Evolutionary conservation across 2,113 vertebrate species (phyloP).

Genomic region (Speoplatyrhinus poulsoni): DNA sequence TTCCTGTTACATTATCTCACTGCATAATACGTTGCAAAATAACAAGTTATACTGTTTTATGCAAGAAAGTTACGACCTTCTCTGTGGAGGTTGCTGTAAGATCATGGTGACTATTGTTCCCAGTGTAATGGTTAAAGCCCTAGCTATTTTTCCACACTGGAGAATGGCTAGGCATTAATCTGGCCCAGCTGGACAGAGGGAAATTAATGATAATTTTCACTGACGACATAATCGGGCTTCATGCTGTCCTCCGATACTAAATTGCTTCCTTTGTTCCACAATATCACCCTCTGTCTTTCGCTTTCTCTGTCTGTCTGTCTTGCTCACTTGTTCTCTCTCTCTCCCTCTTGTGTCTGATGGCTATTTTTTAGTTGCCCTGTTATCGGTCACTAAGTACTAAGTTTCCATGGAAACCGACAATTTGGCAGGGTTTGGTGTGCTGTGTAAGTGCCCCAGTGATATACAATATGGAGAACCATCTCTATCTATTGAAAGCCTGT

Average conservation of each 20-base stretch:
- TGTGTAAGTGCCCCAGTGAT: conserved; percentile 59
- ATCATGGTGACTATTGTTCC: conserved; percentile 19
- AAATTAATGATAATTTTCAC: conserved; percentile 81
- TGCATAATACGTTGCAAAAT: not conserved
- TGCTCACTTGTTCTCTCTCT: conserved; percentile 47
- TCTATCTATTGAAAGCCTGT: conserved; percentile 48
- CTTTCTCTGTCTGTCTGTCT: conserved; percentile 45
- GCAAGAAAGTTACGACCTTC: not conserved
- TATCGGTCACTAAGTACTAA: conserved; percentile 74
- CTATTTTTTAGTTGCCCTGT: conserved; percentile 61
- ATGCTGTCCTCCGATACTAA: conserved; percentile 76
- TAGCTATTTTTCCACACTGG: conserved; percentile 32
- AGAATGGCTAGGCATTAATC: conserved; percentile 69
- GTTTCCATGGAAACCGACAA: conserved; percentile 77
- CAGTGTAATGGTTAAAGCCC: conserved; percentile 42
- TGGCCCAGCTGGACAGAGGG: conserved; percentile 71
- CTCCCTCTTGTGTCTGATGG: conserved; percentile 38
- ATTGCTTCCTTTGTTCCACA: conserved; percentile 77
- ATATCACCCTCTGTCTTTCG: conserved; percentile 63
- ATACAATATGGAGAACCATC: conserved; percentile 58
- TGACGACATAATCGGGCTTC: conserved; percentile 80
- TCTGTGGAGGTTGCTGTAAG: conserved; percentile 16
- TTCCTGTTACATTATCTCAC: not conserved
- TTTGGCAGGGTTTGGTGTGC: conserved; percentile 62
- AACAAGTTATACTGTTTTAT: not conserved